Percentiles rank a stretch among this genome's conserved stretches.
These are phyloP conservation scores for Leistus spinibarbis DNA, from an alignment of 2,888 invertebrate genomes.

Conservation along the genomic window DNA sequence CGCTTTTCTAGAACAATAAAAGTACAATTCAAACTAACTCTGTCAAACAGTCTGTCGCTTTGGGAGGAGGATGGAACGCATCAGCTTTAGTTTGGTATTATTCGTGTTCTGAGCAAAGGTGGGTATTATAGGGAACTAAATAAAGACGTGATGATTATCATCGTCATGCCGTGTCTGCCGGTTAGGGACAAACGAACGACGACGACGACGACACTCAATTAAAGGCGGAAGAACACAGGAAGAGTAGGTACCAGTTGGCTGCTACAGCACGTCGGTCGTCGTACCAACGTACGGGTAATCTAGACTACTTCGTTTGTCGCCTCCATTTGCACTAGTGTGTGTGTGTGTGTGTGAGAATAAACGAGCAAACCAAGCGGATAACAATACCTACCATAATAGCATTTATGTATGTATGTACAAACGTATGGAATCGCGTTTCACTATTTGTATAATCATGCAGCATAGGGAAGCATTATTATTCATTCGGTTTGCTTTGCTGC, in stretches of 20 bases:
- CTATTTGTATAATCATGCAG: neutral
- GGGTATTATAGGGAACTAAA: conserved; percentile 1
- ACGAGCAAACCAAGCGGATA: neutral
- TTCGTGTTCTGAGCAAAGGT: neutral
- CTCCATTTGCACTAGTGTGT: neutral
- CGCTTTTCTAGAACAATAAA: conserved; percentile 31
- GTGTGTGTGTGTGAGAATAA: neutral
- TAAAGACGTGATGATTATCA: conserved; percentile 7
- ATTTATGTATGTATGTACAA: neutral
- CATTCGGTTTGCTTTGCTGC: neutral
- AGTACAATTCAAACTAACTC: conserved; percentile 31
- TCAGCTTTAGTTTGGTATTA: conserved; percentile 4
- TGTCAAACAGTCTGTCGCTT: conserved; percentile 27
- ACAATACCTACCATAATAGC: neutral
- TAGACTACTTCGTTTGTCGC: neutral
- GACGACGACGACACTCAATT: conserved; percentile 2
- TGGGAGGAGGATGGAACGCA: conserved; percentile 13
- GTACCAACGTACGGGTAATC: conserved; percentile 1
- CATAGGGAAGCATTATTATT: neutral
- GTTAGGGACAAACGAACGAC: neutral
- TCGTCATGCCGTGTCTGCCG: neutral
- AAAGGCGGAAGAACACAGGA: neutral
- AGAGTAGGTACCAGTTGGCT: neutral
- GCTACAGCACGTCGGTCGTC: neutral
- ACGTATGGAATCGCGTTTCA: neutral